Conservation (phyloP, 2,797 vertebrate genomes). For the Acanthopagrus latus region DNA sequence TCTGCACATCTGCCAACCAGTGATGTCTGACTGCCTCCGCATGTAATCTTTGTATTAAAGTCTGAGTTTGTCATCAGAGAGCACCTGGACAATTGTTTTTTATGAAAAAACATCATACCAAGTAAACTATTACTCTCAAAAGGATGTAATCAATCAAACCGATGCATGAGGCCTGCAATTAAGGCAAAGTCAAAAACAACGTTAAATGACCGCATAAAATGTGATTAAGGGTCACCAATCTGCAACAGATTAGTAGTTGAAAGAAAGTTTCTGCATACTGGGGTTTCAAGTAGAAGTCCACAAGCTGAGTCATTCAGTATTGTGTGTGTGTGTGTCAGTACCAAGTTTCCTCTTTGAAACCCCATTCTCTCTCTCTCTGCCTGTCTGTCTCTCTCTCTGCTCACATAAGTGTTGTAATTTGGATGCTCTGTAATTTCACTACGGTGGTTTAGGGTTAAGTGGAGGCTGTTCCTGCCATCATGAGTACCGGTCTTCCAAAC, state of each 20-base stretch:
- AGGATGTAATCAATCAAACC: conserved; percentile 11
- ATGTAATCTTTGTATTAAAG: background rate
- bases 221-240: conserved; percentile 34
- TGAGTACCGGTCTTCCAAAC: conserved; percentile 69
- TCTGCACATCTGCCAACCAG: background rate
- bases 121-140: background rate
- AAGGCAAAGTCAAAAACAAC: background rate
- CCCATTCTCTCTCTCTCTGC: conserved; percentile 27
- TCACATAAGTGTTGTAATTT: conserved; percentile 84
- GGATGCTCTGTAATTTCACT: conserved; percentile 85
- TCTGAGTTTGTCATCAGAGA: background rate
- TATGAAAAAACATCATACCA: no score
- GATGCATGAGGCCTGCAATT: background rate
- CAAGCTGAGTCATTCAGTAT: conserved; percentile 60
- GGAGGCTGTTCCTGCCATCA: conserved; percentile 79
- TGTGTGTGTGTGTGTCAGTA: conserved; percentile 41
- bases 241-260: conserved; percentile 52
- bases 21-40: background rate
- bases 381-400: conserved; percentile 39
- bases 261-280: conserved; percentile 39
- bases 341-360: conserved; percentile 67
- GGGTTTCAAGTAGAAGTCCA: conserved; percentile 42
- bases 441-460: conserved; percentile 86
- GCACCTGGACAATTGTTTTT: background rate
- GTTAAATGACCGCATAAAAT: conserved; percentile 21